Base-by-base conservation (phyloP, 2,888 invertebrate genomes). In the Carcina quercana region DNA sequence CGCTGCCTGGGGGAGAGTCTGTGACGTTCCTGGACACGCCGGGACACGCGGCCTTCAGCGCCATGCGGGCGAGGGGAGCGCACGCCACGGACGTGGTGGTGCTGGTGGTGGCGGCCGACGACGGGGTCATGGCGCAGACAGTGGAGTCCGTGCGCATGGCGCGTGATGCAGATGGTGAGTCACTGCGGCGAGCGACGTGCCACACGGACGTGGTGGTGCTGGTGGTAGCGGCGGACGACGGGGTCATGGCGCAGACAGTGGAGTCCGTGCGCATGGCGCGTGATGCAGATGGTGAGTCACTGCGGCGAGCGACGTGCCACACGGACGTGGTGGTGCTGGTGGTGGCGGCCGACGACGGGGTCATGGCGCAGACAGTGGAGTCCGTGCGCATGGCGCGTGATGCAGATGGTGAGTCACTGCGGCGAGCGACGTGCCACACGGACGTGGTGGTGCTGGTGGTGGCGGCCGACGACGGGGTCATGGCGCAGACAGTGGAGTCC, bases 111-210 rank as follows among this genome's bases (percentile, higher is more conserved):
- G 99, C 99, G 1, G 98, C 98, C 0, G 98, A 99, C 71, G 99
- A 99, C 75, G 98, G 99, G 3, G 97, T 98, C 25, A 98, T 97
- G 96, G 94, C 96, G 35, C 99, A 99, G 85, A 99, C 99, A 0
- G 63, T 91, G 1, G 96, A 99, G 76, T 96, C 95, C 15, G 92
- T 99, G 15, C 71, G 89, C 45, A 92, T 95, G 89, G 97, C 97
- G 0, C 86, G 87, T 55, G 88, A 91, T 47, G 91, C 94, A 0
- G 80, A 88, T 42, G 92, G 90, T 90, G 51, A 50, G 46, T 32
- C 3, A 7, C 14, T 0, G 82, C 89, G 45, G 90, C 27, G 6
- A n/a, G n/a, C 10, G 3, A 3, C 10, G 10, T 20, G 10, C 5
- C 15, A 2, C 8, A 97, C 96, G 0, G 96, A 97, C 63, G 91